A percentile compares a stretch with the other conserved stretches of the same genome.
Conservation (phyloP, 2,113 vertebrate species). For the Nothocercus nigrocapillus region DNA sequence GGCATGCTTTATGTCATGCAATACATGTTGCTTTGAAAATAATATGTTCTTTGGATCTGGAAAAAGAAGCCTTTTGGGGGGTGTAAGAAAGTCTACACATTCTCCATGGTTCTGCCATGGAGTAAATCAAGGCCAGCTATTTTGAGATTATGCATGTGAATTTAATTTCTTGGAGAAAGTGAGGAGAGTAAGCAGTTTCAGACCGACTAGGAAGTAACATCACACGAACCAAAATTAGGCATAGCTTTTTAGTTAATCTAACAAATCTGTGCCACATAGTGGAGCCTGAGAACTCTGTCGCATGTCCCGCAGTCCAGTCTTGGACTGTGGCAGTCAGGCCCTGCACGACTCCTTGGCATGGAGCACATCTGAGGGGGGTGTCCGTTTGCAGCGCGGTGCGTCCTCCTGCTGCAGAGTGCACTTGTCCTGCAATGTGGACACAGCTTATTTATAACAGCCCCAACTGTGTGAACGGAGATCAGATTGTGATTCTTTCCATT, state of each 20-base stretch:
- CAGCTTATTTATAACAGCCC: not conserved
- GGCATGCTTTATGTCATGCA: not conserved
- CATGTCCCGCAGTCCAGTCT: too few relatives aligned
- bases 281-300: not conserved
- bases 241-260: not conserved
- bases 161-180: not conserved
- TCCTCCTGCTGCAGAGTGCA: not conserved
- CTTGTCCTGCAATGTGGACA: not conserved
- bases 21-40: constrained; percentile 34
- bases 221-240: not conserved
- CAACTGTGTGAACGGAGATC: not conserved
- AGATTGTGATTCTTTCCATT: not conserved
- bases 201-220: not conserved
- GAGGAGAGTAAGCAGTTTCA: not conserved
- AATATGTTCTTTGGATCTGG: not conserved
- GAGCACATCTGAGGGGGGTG: not conserved
- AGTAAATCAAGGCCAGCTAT: not conserved
- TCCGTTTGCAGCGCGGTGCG: not conserved
- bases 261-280: not conserved
- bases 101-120: not conserved
- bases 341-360: not conserved
- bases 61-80: not conserved
- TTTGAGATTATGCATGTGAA: not conserved
- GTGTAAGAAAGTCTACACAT: not conserved
- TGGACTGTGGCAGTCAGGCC: fast-evolving